Evolutionary conservation across 1,140 invertebrate species (phyloP), one percentile per base, ranked within the genome.

Genomic region (Zaprionus taronus): DNA sequence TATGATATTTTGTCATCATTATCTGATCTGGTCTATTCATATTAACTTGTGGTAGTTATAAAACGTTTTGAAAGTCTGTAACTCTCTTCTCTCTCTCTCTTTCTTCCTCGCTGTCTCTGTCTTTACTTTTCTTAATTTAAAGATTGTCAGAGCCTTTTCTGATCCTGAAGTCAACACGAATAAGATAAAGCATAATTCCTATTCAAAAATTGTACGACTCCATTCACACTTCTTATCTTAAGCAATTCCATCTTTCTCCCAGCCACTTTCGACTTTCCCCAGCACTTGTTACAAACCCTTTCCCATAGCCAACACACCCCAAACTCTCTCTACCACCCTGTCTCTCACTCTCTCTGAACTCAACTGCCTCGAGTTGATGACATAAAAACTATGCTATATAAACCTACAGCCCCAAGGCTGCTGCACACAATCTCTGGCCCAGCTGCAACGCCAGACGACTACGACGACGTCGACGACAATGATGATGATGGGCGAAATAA

Each of bases 401-500:
- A 64, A 72, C 41, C 51, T 53, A 55, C 44, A 65, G 56, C 67
- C 38, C 56, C 24, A 17, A 22, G 72, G 72, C 72, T 62, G 72
- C 36, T 47, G 53, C 51, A 22, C 41, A 26, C 5, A 61, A 36
- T 20, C 20, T 53, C 72, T 58, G 47, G 14, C 65, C 53, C 41
- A 41, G 36, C 41, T 6, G 47, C 47, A 51, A 17, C 20, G 9
- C 44, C 60, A 70, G 67, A 49, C 51, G 15, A 56, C 51, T 31
- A 17, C 9, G 34, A 61, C 36, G 41, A 44, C 41, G 41, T 17
- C 58, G 49, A 70, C 68, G 58, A 72, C 77, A 60, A 77, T 79
- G 71, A 75, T 36, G 70, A 57, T 70, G 51, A 74, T 69, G 65
- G 47, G 75, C 57, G 36, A 55, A 57, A 51, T 34, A 67, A 66